Evolutionary conservation across 2,888 invertebrate genomes (phyloP).

Genomic region (Tipula confusa): DNA sequence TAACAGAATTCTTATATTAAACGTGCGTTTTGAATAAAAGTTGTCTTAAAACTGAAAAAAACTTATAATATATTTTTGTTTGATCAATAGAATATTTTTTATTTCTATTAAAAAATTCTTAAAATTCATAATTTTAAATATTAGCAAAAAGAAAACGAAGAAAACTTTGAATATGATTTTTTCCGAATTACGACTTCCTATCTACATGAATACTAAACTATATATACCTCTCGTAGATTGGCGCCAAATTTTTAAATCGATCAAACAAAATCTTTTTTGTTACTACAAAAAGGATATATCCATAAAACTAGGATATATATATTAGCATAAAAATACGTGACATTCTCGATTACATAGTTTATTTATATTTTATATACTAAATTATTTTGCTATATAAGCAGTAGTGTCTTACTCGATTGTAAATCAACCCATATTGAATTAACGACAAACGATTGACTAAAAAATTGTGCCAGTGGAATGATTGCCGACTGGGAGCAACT

Average conservation of each 20-base stretch:
- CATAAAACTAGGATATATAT: neutral
- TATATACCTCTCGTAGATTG: neutral
- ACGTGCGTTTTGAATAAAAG: neutral
- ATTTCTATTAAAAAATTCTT: neutral
- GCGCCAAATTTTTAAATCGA: neutral
- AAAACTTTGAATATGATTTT: neutral
- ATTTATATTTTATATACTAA: neutral
- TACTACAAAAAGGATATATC: neutral
- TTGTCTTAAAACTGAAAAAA: neutral
- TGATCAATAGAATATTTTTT: neutral
- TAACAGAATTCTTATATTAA: neutral
- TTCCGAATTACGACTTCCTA: neutral
- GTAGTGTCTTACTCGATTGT: neutral
- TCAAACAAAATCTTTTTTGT: neutral
- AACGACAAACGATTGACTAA: neutral
- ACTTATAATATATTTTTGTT: neutral
- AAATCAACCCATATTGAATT: neutral
- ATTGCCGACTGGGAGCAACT: too few relatives aligned
- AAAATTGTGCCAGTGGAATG: too few relatives aligned
- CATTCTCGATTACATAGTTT: neutral
- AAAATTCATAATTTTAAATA: slow-evolving; percentile 3
- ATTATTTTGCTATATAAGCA: neutral
- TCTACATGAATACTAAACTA: too few relatives aligned
- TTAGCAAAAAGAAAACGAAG: neutral
- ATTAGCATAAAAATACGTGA: neutral